phyloP scores from a whole-genome alignment of 2,113 vertebrate species.

The Trogon melanurus region DNA sequence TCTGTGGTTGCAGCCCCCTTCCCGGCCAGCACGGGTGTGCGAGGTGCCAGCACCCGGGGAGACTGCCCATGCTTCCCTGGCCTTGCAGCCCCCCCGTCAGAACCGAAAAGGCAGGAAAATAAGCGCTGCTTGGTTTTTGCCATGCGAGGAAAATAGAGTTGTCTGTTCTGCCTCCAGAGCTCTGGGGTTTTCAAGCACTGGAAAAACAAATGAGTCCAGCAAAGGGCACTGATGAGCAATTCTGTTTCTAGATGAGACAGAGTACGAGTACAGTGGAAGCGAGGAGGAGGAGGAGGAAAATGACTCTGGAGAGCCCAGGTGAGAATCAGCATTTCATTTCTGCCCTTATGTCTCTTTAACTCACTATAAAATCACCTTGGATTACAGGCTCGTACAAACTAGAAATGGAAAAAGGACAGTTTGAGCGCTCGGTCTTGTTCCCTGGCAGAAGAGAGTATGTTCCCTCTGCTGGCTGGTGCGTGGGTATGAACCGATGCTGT shows the following conservation, averaged over 20 bases:
- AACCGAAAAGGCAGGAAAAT: not conserved
- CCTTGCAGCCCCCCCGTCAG: not conserved
- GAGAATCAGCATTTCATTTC: conserved; percentile 7
- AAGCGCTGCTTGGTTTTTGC: not conserved
- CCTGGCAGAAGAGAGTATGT: not conserved
- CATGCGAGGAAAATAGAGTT: not conserved
- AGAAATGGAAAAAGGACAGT: not conserved
- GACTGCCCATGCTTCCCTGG: not conserved
- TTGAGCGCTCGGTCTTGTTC: not conserved
- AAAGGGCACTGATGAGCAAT: conserved; percentile 63
- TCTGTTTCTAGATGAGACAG: conserved; percentile 90
- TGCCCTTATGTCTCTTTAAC: not conserved
- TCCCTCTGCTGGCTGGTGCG: not conserved
- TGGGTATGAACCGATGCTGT: not conserved
- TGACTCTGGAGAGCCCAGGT: conserved; percentile 97
- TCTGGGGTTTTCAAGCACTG: not conserved
- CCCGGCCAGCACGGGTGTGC: fast-evolving
- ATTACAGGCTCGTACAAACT: not conserved
- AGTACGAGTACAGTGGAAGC: conserved; percentile 98
- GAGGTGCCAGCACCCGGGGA: not conserved
- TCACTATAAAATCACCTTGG: not conserved
- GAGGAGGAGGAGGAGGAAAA: conserved; percentile 98
- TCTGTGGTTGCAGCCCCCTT: not conserved
- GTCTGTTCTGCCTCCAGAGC: not conserved
- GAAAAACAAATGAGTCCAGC: conserved; percentile 37